phyloP scores from a whole-genome alignment of 1,140 invertebrate species.

The Magallana angulata region DNA sequence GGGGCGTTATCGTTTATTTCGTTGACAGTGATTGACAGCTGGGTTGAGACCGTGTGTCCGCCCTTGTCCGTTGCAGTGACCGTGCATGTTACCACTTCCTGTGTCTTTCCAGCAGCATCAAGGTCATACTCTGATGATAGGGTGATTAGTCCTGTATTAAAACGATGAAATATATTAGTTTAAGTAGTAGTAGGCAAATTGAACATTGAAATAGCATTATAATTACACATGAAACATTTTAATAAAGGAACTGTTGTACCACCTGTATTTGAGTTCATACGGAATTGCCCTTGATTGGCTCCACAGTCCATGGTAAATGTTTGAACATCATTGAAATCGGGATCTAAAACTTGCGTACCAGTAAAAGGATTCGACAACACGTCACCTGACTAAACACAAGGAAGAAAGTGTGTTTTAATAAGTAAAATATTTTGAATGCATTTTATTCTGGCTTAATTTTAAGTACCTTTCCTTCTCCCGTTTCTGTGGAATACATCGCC shows the following conservation, averaged over 20 bases:
- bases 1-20: conserved; percentile 43
- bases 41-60: background rate
- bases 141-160: conserved; percentile 2
- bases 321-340: conserved; percentile 46
- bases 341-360: conserved; percentile 26
- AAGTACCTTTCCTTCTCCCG: conserved; percentile 41
- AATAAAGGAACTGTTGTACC: background rate
- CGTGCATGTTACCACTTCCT: background rate
- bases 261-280: conserved; percentile 40
- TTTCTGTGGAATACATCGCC: conserved; percentile 13
- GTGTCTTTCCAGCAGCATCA: conserved; percentile 1
- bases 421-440: too few species aligned
- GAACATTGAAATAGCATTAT: too few species aligned
- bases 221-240: background rate
- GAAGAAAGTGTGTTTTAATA: too few species aligned
- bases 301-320: conserved; percentile 53
- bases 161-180: background rate
- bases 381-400: background rate
- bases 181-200: too few species aligned
- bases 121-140: conserved; percentile 47
- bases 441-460: too few species aligned
- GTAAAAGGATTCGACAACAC: background rate
- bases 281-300: conserved; percentile 32
- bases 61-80: conserved; percentile 40
- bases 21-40: conserved; percentile 13